Conservation (phyloP, 2,113 vertebrate genomes). For the Callorhinus ursinus region DNA sequence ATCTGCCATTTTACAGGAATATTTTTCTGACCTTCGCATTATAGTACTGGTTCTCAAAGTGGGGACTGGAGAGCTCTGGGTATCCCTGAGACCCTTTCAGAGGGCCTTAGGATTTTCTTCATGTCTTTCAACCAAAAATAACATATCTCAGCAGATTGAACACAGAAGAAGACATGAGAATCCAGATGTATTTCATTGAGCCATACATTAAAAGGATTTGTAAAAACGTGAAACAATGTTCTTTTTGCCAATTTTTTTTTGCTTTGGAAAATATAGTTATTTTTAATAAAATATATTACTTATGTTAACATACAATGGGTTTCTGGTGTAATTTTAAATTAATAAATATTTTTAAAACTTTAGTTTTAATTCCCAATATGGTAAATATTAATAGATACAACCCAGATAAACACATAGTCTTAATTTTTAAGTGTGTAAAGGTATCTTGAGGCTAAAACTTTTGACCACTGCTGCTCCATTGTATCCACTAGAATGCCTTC, state of each 20-base stretch:
- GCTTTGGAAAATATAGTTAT: neutral
- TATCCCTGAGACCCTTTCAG: neutral
- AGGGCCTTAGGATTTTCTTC: conserved; percentile 9
- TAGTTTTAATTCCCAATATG: conserved; percentile 14
- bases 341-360: neutral
- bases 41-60: neutral
- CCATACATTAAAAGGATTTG: neutral
- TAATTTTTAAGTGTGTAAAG: conserved; percentile 18
- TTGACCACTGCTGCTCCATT: neutral
- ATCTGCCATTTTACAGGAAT: neutral
- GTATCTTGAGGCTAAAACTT: neutral
- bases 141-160: neutral
- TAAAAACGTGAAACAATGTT: conserved; percentile 31
- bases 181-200: conserved; percentile 18
- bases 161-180: neutral
- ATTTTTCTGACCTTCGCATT: neutral
- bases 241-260: neutral
- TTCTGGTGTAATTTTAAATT: conserved; percentile 27
- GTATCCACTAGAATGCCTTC: neutral
- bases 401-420: neutral
- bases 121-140: neutral
- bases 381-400: neutral
- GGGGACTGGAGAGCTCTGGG: neutral
- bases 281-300: conserved; percentile 23
- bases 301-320: neutral